Evolutionary conservation across 1,140 invertebrate genomes (phyloP).

Genomic region (Sogatella furcifera): DNA sequence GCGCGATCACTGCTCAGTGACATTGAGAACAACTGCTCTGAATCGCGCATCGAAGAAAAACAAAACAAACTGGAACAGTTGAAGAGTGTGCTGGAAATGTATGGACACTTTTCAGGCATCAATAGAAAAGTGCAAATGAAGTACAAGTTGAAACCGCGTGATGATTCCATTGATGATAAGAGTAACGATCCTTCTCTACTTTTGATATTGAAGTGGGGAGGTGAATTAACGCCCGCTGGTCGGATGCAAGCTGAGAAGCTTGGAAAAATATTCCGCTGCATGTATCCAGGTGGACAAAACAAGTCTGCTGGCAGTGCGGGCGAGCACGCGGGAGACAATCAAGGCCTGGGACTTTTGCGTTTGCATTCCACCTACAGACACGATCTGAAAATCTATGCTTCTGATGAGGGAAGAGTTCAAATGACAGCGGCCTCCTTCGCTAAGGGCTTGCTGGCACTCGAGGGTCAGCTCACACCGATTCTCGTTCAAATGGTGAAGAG

Average conservation of each 20-base stretch:
- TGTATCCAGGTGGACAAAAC: neutral
- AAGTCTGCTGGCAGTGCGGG: slow-evolving; percentile 54
- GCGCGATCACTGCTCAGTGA: slow-evolving; percentile 78
- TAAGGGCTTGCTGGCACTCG: slow-evolving; percentile 91
- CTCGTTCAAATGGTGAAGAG: slow-evolving; percentile 99
- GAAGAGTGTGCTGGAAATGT: slow-evolving; percentile 98
- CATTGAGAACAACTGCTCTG: slow-evolving; percentile 69
- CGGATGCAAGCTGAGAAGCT: neutral
- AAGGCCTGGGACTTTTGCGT: slow-evolving; percentile 83
- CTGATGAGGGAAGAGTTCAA: slow-evolving; percentile 96
- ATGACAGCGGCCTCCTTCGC: slow-evolving; percentile 99
- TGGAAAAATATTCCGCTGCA: neutral
- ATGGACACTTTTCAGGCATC: slow-evolving; percentile 28
- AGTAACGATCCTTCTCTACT: neutral
- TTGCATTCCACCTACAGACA: slow-evolving; percentile 97
- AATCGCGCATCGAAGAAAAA: slow-evolving; percentile 92
- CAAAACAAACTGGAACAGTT: slow-evolving; percentile 95
- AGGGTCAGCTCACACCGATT: slow-evolving; percentile 97
- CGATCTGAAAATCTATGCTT: slow-evolving; percentile 98
- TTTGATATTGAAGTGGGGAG: neutral
- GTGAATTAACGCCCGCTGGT: neutral
- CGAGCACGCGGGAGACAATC: slow-evolving; percentile 68
- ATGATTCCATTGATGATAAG: neutral
- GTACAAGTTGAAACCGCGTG: neutral
- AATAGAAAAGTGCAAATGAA: neutral